Conservation (phyloP, 2,888 invertebrate species). For the Corbicula japonica region DNA sequence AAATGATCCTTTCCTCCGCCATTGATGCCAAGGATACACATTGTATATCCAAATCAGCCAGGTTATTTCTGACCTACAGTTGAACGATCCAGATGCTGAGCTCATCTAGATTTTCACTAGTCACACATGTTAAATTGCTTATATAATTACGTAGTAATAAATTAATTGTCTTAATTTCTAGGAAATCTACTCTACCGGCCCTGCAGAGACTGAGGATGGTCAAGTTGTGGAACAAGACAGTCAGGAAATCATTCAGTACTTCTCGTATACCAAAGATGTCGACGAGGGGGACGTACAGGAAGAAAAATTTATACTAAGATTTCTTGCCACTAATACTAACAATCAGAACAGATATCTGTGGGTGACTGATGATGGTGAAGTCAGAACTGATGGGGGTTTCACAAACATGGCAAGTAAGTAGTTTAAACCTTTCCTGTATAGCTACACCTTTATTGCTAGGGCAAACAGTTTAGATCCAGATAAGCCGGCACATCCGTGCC, state of each 20-base stretch:
- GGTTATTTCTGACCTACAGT: no score
- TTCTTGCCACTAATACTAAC: slow-evolving; percentile 58
- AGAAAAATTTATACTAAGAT: slow-evolving; percentile 61
- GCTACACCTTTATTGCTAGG: no score
- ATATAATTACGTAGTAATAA: no score
- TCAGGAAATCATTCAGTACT: slow-evolving; percentile 36
- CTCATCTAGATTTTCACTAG: no score
- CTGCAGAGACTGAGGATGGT: slow-evolving; percentile 44
- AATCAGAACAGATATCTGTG: slow-evolving; percentile 57
- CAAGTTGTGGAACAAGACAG: slow-evolving; percentile 30
- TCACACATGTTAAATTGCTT: no score
- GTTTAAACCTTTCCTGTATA: neutral
- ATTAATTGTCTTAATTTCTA: neutral
- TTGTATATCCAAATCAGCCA: no score
- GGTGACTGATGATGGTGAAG: slow-evolving; percentile 60
- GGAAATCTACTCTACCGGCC: slow-evolving; percentile 54
- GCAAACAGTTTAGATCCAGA: no score
- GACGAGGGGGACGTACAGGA: slow-evolving; percentile 64
- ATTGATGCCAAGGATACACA: no score
- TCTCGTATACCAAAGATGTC: slow-evolving; percentile 49
- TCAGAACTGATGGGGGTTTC: slow-evolving; percentile 62
- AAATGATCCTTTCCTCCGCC: no score
- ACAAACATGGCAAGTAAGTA: slow-evolving; percentile 59
- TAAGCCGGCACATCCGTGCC: no score
- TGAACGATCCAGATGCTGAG: no score